Conservation (phyloP, 2,797 vertebrate species). For the Capromys pilorides region DNA sequence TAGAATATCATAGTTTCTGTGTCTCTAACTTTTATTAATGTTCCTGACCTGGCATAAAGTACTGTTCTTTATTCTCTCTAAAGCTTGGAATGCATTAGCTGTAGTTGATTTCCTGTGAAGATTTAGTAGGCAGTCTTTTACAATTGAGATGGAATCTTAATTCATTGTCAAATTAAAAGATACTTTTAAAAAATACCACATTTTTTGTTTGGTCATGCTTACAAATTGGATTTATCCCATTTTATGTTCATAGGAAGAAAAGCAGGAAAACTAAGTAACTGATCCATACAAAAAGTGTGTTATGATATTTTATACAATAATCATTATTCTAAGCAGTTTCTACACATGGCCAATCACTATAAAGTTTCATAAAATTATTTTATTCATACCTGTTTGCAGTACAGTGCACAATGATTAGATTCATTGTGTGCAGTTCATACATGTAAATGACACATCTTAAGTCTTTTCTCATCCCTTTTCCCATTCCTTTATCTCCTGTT, state of each 20-base stretch:
- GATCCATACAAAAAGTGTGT: conserved; percentile 8
- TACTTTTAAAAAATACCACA: conserved; percentile 24
- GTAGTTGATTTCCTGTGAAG: conserved; percentile 20
- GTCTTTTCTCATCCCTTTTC: neutral
- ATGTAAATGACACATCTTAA: neutral
- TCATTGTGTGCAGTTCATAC: neutral
- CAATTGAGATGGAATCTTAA: neutral
- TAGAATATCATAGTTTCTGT: too few species aligned
- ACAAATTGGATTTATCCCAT: conserved; percentile 53
- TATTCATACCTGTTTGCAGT: neutral
- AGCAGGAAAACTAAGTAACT: neutral
- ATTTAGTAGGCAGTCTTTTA: conserved; percentile 21
- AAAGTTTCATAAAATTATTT: neutral
- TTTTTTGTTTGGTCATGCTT: conserved; percentile 29
- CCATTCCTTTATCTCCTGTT: neutral
- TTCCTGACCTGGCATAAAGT: neutral
- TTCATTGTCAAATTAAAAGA: conserved; percentile 18
- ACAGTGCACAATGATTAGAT: neutral
- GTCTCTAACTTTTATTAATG: conserved; percentile 14
- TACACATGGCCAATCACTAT: neutral
- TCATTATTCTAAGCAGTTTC: conserved; percentile 4
- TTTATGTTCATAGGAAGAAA: conserved; percentile 45
- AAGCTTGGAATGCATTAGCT: neutral
- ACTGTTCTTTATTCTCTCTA: conserved; percentile 39
- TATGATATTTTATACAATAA: neutral